Percentiles rank a stretch among this genome's conserved stretches.
phyloP scores from a whole-genome alignment of 2,888 invertebrate species.

The Drosophila nigricruria region DNA sequence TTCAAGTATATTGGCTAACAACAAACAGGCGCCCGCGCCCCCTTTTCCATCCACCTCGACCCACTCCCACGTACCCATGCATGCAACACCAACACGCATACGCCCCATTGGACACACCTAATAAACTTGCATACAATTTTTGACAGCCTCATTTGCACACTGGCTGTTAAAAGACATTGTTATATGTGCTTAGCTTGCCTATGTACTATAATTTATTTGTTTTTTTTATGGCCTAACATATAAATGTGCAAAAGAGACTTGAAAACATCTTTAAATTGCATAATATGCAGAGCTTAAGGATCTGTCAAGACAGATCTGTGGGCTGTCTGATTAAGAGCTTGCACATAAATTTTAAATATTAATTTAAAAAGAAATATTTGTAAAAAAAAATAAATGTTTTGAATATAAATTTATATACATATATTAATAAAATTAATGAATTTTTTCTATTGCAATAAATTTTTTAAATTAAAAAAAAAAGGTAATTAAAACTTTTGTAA shows the following conservation, averaged over 20 bases:
- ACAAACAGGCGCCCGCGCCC: neutral
- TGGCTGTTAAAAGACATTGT: constrained; percentile 8
- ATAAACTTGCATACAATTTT: constrained; percentile 31
- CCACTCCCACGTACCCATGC: constrained; percentile 3
- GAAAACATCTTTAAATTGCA: constrained; percentile 8
- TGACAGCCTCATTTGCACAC: constrained; percentile 21
- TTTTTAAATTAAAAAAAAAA: no score
- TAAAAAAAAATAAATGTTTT: neutral
- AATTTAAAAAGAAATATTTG: neutral
- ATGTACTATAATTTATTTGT: neutral
- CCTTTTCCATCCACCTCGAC: neutral
- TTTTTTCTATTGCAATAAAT: no score
- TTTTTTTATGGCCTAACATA: neutral
- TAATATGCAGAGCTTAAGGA: neutral
- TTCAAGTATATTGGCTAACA: constrained; percentile 60
- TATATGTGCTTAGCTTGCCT: neutral
- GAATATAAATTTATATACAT: neutral
- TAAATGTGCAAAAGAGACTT: neutral
- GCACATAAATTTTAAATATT: neutral
- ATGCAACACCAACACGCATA: constrained; percentile 36
- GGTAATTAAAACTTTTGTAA: no score
- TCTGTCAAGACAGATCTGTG: neutral
- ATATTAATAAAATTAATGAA: no score
- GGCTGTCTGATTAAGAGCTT: neutral
- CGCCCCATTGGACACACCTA: constrained; percentile 54